Conservation (phyloP, 2,888 invertebrate genomes). For the Morpho achilles region DNA sequence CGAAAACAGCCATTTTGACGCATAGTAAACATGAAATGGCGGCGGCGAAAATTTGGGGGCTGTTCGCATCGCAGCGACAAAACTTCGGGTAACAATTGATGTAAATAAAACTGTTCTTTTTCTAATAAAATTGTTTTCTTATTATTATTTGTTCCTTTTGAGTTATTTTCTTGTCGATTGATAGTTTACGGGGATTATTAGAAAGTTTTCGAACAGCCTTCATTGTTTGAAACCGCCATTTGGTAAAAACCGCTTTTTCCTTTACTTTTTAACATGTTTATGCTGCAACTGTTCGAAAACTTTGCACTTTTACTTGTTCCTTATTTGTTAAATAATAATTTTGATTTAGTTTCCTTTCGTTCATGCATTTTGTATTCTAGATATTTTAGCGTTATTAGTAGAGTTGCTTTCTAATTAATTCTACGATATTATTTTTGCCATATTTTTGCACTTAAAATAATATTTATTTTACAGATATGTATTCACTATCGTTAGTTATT, state of each 20-base stretch:
- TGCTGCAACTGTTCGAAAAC: conserved; percentile 80
- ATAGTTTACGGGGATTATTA: conserved; percentile 50
- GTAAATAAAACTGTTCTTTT: conserved; percentile 50
- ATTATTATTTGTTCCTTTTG: conserved; percentile 52
- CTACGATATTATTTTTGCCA: no score
- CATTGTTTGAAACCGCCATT: conserved; percentile 75
- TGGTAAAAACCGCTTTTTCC: conserved; percentile 47
- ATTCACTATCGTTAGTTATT: conserved; percentile 97
- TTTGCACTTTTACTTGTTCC: conserved; percentile 59
- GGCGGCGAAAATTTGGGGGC: conserved; percentile 80
- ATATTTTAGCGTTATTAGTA: background rate
- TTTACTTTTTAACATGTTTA: conserved; percentile 52
- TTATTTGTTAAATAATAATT: conserved; percentile 35
- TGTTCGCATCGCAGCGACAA: conserved; percentile 75
- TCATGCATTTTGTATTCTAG: background rate
- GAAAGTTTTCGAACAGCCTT: conserved; percentile 85
- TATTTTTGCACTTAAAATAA: background rate
- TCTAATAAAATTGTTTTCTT: conserved; percentile 58
- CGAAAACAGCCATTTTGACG: conserved; percentile 58
- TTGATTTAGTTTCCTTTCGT: conserved; percentile 12
- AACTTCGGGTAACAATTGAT: conserved; percentile 60
- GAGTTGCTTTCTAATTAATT: no score
- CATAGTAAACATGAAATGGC: conserved; percentile 53
- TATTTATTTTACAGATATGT: conserved; percentile 85
- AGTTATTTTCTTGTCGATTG: conserved; percentile 56